phyloP scores from a whole-genome alignment of 2,888 invertebrate genomes.

The Spodoptera exigua region DNA sequence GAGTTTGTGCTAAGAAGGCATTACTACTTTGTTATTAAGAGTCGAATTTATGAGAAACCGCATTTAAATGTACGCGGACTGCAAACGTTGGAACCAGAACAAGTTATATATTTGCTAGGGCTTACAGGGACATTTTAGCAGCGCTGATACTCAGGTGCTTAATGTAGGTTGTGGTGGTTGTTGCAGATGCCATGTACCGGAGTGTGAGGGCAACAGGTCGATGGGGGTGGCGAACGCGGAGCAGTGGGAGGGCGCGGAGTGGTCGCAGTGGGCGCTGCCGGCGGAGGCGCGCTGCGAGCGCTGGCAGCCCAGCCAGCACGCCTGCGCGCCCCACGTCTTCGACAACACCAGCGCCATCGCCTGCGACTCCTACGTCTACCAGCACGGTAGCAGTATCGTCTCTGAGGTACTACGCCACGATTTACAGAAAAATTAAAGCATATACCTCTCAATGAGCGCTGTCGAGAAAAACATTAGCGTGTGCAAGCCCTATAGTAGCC shows the following conservation, averaged over 20 bases:
- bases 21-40: too few relatives aligned
- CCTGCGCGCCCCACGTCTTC: slow-evolving; percentile 76
- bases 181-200: slow-evolving; percentile 85
- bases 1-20: too few relatives aligned
- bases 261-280: slow-evolving; percentile 72
- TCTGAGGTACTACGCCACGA: slow-evolving; percentile 80
- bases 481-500: too few relatives aligned
- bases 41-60: too few relatives aligned
- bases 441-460: too few relatives aligned
- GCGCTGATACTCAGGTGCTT: too few relatives aligned
- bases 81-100: too few relatives aligned
- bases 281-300: slow-evolving; percentile 71
- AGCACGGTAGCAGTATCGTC: slow-evolving; percentile 84
- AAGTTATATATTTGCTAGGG: too few relatives aligned
- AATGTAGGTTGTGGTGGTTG: background rate
- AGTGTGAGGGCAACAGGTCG: slow-evolving; percentile 81
- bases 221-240: slow-evolving; percentile 57
- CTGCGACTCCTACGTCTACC: slow-evolving; percentile 85
- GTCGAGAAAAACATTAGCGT: too few relatives aligned
- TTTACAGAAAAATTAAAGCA: too few relatives aligned
- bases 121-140: too few relatives aligned
- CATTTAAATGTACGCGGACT: too few relatives aligned
- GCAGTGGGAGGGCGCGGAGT: slow-evolving; percentile 64
- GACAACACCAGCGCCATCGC: slow-evolving; percentile 67
- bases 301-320: slow-evolving; percentile 57